A percentile compares a stretch with the other conserved stretches of the same genome.
Evolutionary conservation across 2,113 vertebrate species (phyloP).

Genomic region (Eulemur macaco): DNA sequence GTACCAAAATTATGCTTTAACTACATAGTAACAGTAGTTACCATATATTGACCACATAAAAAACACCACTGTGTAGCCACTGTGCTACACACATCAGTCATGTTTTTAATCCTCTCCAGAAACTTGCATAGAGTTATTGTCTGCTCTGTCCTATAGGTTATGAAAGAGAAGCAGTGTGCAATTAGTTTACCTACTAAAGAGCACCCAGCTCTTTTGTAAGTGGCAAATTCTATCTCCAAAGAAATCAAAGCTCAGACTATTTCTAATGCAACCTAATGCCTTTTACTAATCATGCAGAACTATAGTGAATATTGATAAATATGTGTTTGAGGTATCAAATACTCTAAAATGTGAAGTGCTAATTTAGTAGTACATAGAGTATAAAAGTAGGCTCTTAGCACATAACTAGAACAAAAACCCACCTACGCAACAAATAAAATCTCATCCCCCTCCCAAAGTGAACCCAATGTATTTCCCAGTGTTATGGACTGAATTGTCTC

Average conservation of each 20-base stretch:
- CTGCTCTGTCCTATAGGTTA: background rate
- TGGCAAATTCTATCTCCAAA: background rate
- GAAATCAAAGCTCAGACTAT: background rate
- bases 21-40: background rate
- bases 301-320: background rate
- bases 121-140: background rate
- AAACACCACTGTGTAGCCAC: background rate
- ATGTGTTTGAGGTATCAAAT: background rate
- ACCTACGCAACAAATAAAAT: background rate
- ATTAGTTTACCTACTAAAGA: background rate
- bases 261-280: background rate
- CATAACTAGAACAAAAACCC: background rate
- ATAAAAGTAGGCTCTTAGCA: background rate
- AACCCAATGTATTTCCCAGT: background rate
- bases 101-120: background rate
- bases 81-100: background rate
- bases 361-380: background rate
- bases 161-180: background rate
- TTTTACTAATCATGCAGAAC: background rate
- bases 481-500: background rate
- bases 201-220: background rate
- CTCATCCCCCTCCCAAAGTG: background rate
- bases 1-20: background rate
- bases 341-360: background rate
- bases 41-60: background rate